Conservation (phyloP, 2,113 vertebrate genomes). For the Chauna torquata region DNA sequence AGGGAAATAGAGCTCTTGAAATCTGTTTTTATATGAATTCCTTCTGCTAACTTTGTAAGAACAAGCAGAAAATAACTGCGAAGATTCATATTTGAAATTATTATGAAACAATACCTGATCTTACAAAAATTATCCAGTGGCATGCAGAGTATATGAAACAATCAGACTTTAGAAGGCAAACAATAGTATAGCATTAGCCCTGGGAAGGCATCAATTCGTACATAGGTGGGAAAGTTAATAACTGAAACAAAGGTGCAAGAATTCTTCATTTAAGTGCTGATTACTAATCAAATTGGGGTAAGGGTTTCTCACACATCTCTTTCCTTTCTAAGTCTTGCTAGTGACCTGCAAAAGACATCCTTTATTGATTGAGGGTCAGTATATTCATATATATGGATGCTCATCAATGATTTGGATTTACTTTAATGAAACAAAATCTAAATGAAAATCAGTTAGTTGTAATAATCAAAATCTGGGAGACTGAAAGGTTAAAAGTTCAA, state of each 20-base stretch:
- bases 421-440: background rate
- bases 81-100: background rate
- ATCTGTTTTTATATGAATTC: background rate
- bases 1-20: constrained; percentile 1
- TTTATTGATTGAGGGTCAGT: background rate
- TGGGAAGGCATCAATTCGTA: background rate
- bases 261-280: background rate
- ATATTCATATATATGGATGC: background rate
- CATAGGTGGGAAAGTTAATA: background rate
- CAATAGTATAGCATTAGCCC: background rate
- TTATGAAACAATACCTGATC: background rate
- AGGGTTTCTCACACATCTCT: background rate
- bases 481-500: constrained; percentile 63
- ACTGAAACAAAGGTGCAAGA: background rate
- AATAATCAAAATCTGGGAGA: constrained; percentile 37
- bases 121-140: background rate
- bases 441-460: background rate
- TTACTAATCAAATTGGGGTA: background rate
- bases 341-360: background rate
- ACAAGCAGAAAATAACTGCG: background rate
- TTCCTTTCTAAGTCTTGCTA: background rate
- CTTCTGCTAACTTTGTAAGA: background rate
- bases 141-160: background rate
- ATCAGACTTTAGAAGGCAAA: background rate
- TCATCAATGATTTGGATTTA: background rate